Conservation (phyloP, 2,888 invertebrate species). For the Pherbina coryleti region DNA sequence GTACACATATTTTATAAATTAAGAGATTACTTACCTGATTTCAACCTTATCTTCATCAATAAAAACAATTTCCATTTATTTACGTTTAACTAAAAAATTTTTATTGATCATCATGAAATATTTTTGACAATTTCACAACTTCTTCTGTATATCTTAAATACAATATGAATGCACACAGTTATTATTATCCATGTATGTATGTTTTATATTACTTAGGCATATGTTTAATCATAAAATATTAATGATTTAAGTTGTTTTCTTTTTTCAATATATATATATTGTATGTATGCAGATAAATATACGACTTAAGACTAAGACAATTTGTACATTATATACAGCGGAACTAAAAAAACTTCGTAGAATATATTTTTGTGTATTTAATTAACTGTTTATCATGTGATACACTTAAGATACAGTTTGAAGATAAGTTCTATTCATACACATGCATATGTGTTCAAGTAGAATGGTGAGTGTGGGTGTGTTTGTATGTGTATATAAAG, state of each 20-base stretch:
- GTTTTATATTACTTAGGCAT: not conserved
- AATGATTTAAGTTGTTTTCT: not conserved
- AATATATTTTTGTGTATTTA: not conserved
- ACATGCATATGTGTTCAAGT: not conserved
- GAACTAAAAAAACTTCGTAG: not conserved
- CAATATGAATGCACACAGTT: not conserved
- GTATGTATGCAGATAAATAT: conserved; percentile 4
- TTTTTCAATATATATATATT: not conserved
- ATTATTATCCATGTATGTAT: conserved; percentile 1
- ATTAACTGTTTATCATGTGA: not conserved
- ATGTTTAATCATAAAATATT: not conserved
- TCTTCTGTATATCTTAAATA: not conserved
- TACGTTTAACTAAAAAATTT: conserved; percentile 36
- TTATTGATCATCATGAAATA: conserved; percentile 29
- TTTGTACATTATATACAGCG: conserved; percentile 64
- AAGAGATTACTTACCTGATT: too few species aligned
- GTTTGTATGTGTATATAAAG: not conserved
- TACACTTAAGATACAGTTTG: not conserved
- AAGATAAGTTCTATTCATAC: too few species aligned
- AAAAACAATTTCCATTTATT: conserved; percentile 10
- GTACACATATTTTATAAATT: too few species aligned
- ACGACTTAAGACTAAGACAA: conserved; percentile 40
- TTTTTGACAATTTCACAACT: conserved; percentile 21
- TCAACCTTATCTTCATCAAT: not conserved
- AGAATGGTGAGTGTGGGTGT: not conserved